These are phyloP conservation scores for Daboia siamensis DNA, from an alignment of 2,113 vertebrate genomes.

Conservation along the genomic window DNA sequence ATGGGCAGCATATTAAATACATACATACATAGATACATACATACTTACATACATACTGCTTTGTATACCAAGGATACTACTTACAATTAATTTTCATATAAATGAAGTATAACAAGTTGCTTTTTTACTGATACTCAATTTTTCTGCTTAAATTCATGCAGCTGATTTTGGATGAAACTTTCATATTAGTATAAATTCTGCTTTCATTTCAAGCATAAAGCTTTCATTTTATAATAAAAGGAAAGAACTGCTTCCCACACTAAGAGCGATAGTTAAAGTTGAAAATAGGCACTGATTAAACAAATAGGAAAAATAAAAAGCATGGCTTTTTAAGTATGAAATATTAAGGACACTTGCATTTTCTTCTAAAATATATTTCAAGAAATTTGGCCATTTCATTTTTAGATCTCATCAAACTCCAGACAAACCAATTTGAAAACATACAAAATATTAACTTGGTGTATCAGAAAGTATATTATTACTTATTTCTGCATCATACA, in stretches of 20 bases:
- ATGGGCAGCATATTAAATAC: not conserved
- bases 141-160: not conserved
- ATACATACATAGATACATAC: too few relatives aligned
- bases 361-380: not conserved
- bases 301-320: not conserved
- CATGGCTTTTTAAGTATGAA: not conserved
- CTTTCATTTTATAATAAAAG: too few relatives aligned
- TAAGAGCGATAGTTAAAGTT: not conserved
- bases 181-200: not conserved
- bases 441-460: not conserved
- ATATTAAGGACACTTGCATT: not conserved
- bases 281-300: not conserved
- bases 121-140: not conserved
- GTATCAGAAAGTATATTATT: not conserved
- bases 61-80: not conserved
- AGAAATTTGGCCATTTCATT: not conserved
- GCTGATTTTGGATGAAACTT: not conserved
- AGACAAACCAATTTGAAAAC: not conserved
- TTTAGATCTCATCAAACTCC: not conserved
- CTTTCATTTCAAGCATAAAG: not conserved
- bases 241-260: not conserved
- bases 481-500: not conserved
- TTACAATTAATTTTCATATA: not conserved
- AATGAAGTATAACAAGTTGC: not conserved
- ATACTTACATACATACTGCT: not conserved